Evolutionary conservation across 2,888 invertebrate genomes (phyloP).

Genomic region (Dolichomitus sp.): DNA sequence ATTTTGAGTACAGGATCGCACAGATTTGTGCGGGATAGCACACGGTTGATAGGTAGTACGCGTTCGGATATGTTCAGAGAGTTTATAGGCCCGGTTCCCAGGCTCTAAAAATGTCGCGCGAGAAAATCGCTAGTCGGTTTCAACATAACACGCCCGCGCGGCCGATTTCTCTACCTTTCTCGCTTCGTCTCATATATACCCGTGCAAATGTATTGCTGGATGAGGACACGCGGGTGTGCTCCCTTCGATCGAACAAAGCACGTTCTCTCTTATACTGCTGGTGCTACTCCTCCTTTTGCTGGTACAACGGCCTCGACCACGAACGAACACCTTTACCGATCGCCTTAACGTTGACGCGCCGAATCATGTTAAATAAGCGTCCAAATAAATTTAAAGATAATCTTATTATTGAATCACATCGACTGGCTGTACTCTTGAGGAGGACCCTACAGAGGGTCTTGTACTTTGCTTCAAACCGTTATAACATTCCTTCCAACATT

Average conservation of each 20-base stretch:
- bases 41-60: conserved; percentile 63
- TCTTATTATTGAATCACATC: conserved; percentile 66
- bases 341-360: conserved; percentile 41
- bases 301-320: conserved; percentile 23
- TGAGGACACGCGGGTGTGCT: conserved; percentile 35
- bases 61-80: conserved; percentile 66
- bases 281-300: conserved; percentile 2
- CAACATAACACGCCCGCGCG: conserved; percentile 68
- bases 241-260: conserved; percentile 55
- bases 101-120: conserved; percentile 71
- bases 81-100: conserved; percentile 73
- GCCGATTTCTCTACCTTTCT: conserved; percentile 29
- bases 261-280: background rate
- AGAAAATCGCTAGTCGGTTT: conserved; percentile 67
- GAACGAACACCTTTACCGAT: conserved; percentile 31
- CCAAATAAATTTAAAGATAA: conserved; percentile 60
- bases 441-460: background rate
- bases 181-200: background rate
- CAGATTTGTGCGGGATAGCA: conserved; percentile 68
- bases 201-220: conserved; percentile 43
- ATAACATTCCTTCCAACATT: background rate
- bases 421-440: background rate
- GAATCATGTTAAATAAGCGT: conserved; percentile 33
- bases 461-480: background rate
- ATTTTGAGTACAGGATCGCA: conserved; percentile 68